These are phyloP conservation scores for Leptoteleia sp. DNA, from an alignment of 1,140 invertebrate genomes.

Conservation along the genomic window DNA sequence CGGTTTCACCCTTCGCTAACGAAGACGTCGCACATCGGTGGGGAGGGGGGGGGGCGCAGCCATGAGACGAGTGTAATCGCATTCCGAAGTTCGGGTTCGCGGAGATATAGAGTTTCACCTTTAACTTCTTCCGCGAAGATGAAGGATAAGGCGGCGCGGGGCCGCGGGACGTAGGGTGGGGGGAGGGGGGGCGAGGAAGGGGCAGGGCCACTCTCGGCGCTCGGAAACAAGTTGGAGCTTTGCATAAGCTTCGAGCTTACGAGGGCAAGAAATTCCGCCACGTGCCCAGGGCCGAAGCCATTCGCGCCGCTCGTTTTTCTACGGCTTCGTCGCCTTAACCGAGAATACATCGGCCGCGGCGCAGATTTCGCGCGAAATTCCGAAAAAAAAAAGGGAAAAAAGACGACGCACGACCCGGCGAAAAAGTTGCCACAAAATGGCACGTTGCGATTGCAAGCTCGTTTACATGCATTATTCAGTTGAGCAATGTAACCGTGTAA, in stretches of 20 bases:
- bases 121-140: slow-evolving; percentile 62
- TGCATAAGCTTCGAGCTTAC: slow-evolving; percentile 64
- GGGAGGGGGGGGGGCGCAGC: slow-evolving; percentile 15
- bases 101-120: slow-evolving; percentile 62
- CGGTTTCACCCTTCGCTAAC: slow-evolving; percentile 55
- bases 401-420: too few relatives aligned
- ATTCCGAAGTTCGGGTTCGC: slow-evolving; percentile 55
- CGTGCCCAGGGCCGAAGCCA: slow-evolving; percentile 66
- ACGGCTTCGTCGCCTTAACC: slow-evolving; percentile 67
- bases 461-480: too few relatives aligned
- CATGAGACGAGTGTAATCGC: slow-evolving; percentile 63
- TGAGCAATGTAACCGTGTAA: too few relatives aligned
- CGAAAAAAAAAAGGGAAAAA: slow-evolving; percentile 39
- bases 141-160: slow-evolving; percentile 35
- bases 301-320: slow-evolving; percentile 62
- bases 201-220: slow-evolving; percentile 21
- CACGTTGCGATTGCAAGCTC: too few relatives aligned
- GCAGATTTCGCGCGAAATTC: slow-evolving; percentile 44
- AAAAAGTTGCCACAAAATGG: too few relatives aligned
- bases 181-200: not conserved
- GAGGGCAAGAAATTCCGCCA: slow-evolving; percentile 67
- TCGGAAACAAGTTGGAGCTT: slow-evolving; percentile 67
- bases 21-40: slow-evolving; percentile 32
- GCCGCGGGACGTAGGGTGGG: not conserved
- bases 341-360: slow-evolving; percentile 41